Percentiles rank a stretch among this genome's conserved stretches.
Evolutionary conservation across 2,113 vertebrate species (phyloP).

Genomic region (Amphiprion ocellaris): DNA sequence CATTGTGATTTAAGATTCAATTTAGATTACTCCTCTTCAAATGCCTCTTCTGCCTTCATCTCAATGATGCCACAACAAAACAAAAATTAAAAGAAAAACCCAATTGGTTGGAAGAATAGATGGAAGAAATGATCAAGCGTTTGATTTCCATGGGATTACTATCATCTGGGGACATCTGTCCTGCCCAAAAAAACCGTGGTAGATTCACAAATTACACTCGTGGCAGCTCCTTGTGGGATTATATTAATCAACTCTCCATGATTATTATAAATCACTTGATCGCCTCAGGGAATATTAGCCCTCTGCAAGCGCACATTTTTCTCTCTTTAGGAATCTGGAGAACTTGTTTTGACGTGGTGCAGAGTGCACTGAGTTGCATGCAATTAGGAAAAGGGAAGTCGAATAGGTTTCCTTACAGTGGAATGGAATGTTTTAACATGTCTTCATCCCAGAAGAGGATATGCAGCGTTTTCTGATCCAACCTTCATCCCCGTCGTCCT

Average conservation of each 20-base stretch:
- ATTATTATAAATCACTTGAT: conserved; percentile 56
- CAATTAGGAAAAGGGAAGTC: background rate
- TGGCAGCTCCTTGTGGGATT: conserved; percentile 25
- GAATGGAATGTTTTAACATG: background rate
- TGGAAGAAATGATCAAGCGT: conserved; percentile 24
- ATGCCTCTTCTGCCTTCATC: too few species aligned
- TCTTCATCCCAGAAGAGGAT: background rate
- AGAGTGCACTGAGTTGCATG: background rate
- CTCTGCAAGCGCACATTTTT: background rate
- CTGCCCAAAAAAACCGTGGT: conserved; percentile 3
- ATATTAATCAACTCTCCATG: conserved; percentile 32
- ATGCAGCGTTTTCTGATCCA: background rate
- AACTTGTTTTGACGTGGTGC: conserved; percentile 13
- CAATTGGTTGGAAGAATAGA: conserved; percentile 11
- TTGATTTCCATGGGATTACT: conserved; percentile 50
- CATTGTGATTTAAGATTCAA: background rate
- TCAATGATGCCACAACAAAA: background rate
- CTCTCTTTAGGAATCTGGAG: background rate
- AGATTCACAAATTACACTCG: conserved; percentile 35
- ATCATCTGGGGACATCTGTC: conserved; percentile 33
- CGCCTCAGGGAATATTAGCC: conserved; percentile 36
- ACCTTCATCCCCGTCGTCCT: conserved; percentile 7
- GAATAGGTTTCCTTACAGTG: too few species aligned
- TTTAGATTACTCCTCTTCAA: background rate
- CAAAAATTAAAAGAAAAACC: background rate